phyloP scores from a whole-genome alignment of 2,888 invertebrate species.

The Drosophila niveifrons region DNA sequence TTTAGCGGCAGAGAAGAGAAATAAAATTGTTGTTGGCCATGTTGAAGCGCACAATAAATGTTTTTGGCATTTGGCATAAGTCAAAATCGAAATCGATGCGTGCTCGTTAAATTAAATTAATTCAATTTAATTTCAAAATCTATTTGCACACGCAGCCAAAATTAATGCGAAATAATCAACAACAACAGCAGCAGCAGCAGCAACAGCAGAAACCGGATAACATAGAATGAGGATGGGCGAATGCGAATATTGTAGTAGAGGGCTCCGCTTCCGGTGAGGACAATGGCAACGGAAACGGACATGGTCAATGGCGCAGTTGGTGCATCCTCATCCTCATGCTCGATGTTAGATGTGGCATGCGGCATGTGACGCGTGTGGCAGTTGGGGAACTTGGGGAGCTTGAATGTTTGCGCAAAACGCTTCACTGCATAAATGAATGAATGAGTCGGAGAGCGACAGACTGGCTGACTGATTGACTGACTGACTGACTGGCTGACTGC shows the following conservation, averaged over 20 bases:
- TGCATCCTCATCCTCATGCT: constrained; percentile 27
- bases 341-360: not conserved
- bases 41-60: constrained; percentile 28
- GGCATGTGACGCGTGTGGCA: not conserved
- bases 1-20: constrained; percentile 36
- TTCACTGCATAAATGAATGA: constrained; percentile 70
- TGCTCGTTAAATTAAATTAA: constrained; percentile 75
- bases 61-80: constrained; percentile 61
- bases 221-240: not conserved
- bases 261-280: constrained; percentile 57
- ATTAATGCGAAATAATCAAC: constrained; percentile 80
- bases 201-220: constrained; percentile 31
- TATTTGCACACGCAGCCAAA: constrained; percentile 83
- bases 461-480: constrained; percentile 32
- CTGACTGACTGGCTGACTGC: constrained; percentile 37
- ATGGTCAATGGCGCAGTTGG: constrained; percentile 57
- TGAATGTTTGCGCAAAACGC: constrained; percentile 64
- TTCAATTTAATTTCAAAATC: constrained; percentile 80
- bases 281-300: constrained; percentile 62
- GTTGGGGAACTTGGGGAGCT: constrained; percentile 12
- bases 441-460: constrained; percentile 44
- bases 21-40: constrained; percentile 20
- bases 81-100: constrained; percentile 64
- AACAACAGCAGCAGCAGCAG: constrained; percentile 25
- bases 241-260: constrained; percentile 1